Evolutionary conservation across 2,888 invertebrate species (phyloP).

Genomic region (Sclerodermus sp.): DNA sequence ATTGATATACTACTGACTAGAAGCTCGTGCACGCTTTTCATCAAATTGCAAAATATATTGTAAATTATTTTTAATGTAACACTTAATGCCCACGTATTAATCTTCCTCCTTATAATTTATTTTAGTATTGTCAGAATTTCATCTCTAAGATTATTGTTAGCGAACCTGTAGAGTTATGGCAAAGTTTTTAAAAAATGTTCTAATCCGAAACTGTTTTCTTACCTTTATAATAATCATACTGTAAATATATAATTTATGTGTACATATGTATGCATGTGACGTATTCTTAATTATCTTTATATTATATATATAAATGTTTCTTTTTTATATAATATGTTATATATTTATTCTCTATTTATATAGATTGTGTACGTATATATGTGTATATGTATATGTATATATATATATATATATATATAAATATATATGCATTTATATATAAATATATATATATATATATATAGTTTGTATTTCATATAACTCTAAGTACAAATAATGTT

Average conservation of each 20-base stretch:
- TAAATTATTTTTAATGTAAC: constrained; percentile 7
- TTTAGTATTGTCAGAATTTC: constrained; percentile 36
- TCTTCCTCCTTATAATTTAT: constrained; percentile 11
- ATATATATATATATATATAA: constrained; percentile 17
- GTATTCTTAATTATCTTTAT: constrained; percentile 7
- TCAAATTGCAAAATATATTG: neutral
- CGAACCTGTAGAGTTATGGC: constrained; percentile 14
- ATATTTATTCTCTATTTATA: constrained; percentile 7
- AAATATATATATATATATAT: constrained; percentile 18
- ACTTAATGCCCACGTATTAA: constrained; percentile 23
- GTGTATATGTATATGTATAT: constrained; percentile 7
- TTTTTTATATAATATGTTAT: neutral
- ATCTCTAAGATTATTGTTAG: constrained; percentile 14
- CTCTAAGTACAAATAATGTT: constrained; percentile 49
- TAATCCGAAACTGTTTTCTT: neutral
- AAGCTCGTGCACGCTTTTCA: constrained; percentile 5
- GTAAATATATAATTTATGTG: neutral
- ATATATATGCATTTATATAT: constrained; percentile 8
- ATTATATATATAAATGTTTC: constrained; percentile 6
- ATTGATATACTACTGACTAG: constrained; percentile 8
- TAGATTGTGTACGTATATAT: constrained; percentile 17
- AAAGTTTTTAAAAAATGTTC: constrained; percentile 3
- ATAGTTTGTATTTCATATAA: constrained; percentile 23
- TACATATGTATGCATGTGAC: constrained; percentile 5
- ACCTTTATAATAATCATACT: neutral